Evolutionary conservation across 2,113 vertebrate species (phyloP).

Genomic region (Triplophysa dalaica): DNA sequence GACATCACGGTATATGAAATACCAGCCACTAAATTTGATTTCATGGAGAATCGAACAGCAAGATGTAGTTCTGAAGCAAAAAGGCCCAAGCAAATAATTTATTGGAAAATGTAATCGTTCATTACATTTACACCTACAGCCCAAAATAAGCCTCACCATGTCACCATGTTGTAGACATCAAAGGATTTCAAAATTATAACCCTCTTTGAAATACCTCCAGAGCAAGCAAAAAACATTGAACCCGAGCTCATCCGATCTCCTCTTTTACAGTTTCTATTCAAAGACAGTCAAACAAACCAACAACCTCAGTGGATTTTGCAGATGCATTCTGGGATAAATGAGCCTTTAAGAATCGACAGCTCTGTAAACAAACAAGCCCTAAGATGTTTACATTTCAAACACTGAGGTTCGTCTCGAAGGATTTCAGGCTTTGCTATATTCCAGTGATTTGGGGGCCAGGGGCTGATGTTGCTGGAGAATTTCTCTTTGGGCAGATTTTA

Average conservation of each 20-base stretch:
- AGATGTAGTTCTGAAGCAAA: not conserved
- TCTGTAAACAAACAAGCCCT: conserved; percentile 69
- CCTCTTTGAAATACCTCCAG: conserved; percentile 15
- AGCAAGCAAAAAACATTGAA: conserved; percentile 28
- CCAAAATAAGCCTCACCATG: not conserved
- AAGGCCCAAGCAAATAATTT: not conserved
- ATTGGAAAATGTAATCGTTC: not conserved
- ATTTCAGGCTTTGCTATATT: conserved; percentile 38
- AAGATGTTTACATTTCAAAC: conserved; percentile 71
- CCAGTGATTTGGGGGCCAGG: conserved; percentile 45
- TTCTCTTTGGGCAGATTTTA: not conserved
- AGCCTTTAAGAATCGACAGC: conserved; percentile 47
- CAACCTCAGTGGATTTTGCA: conserved; percentile 42
- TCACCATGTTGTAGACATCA: not conserved
- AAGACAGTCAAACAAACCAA: conserved; percentile 44
- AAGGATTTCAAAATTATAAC: not conserved
- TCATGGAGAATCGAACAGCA: no score
- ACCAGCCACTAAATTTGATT: no score
- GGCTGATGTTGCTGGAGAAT: conserved; percentile 8
- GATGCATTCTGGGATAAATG: conserved; percentile 51
- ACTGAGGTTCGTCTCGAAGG: conserved; percentile 56
- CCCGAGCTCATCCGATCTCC: conserved; percentile 8
- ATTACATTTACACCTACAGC: not conserved
- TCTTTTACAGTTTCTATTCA: conserved; percentile 30
- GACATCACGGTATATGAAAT: no score